These are phyloP conservation scores for Spinibarbus caldwelli DNA, from an alignment of 2,797 vertebrate species.

Conservation along the genomic window DNA sequence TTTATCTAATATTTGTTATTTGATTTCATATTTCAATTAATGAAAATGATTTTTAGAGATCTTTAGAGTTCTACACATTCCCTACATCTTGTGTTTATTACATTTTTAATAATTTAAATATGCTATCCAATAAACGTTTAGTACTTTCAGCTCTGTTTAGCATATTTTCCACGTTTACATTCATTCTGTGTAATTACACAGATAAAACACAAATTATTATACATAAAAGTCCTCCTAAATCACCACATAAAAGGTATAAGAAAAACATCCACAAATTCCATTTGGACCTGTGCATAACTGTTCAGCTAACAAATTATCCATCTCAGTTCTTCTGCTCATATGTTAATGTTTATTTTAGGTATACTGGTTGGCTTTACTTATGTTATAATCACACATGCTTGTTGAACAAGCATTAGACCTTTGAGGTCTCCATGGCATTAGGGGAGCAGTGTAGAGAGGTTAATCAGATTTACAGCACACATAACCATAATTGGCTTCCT, in stretches of 20 bases:
- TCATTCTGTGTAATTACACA: not conserved
- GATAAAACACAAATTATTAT: not conserved
- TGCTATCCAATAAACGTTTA: not conserved
- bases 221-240: not conserved
- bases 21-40: not conserved
- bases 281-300: too few species aligned
- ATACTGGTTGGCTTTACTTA: constrained; percentile 40
- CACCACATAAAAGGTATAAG: not conserved
- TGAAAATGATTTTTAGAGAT: not conserved
- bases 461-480: constrained; percentile 72
- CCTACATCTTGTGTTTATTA: not conserved
- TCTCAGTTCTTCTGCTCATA: not conserved
- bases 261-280: not conserved
- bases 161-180: not conserved
- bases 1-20: too few species aligned
- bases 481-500: constrained; percentile 69
- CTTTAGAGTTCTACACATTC: too few species aligned
- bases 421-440: constrained; percentile 54
- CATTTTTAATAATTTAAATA: not conserved
- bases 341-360: constrained; percentile 18
- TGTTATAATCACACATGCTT: constrained; percentile 56
- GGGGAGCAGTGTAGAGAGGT: constrained; percentile 43
- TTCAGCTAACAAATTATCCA: not conserved
- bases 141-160: not conserved
- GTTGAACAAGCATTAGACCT: constrained; percentile 60